A percentile compares a stretch with the other conserved stretches of the same genome.
These are phyloP conservation scores for Volucella zonaria DNA, from an alignment of 2,888 invertebrate species.

Conservation along the genomic window DNA sequence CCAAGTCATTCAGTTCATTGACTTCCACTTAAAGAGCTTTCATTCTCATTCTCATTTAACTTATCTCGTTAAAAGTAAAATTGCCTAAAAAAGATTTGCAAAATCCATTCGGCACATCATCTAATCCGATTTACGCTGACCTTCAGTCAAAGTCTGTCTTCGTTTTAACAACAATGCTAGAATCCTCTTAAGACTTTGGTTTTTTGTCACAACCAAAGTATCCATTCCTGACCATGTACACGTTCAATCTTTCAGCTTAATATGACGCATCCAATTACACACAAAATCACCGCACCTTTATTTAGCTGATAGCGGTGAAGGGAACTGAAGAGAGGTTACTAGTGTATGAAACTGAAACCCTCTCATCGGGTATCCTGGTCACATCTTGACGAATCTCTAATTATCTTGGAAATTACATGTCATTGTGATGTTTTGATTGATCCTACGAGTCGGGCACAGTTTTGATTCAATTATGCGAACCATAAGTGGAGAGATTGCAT, in stretches of 20 bases:
- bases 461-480: slow-evolving; percentile 56
- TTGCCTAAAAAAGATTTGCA: slow-evolving; percentile 3
- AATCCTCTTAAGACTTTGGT: slow-evolving; percentile 14
- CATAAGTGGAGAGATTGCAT: slow-evolving; percentile 61
- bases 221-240: background rate
- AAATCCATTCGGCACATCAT: slow-evolving; percentile 4
- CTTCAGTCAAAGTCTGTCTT: slow-evolving; percentile 7
- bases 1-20: background rate
- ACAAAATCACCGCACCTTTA: slow-evolving; percentile 58
- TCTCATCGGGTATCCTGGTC: slow-evolving; percentile 57
- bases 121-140: slow-evolving; percentile 38
- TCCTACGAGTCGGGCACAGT: slow-evolving; percentile 42
- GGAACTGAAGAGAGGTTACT: slow-evolving; percentile 25
- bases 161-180: background rate
- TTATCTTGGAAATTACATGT: slow-evolving; percentile 72
- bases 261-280: slow-evolving; percentile 62
- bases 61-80: slow-evolving; percentile 37
- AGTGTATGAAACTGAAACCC: background rate
- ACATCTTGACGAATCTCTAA: slow-evolving; percentile 66
- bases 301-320: slow-evolving; percentile 10
- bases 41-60: background rate
- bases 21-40: background rate
- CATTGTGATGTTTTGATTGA: slow-evolving; percentile 70
- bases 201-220: slow-evolving; percentile 25
- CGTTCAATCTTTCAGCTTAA: slow-evolving; percentile 37